Percentiles rank a stretch among this genome's conserved stretches.
Evolutionary conservation across 1,140 invertebrate genomes (phyloP).

Genomic region (Meloidogyne chitwoodi): DNA sequence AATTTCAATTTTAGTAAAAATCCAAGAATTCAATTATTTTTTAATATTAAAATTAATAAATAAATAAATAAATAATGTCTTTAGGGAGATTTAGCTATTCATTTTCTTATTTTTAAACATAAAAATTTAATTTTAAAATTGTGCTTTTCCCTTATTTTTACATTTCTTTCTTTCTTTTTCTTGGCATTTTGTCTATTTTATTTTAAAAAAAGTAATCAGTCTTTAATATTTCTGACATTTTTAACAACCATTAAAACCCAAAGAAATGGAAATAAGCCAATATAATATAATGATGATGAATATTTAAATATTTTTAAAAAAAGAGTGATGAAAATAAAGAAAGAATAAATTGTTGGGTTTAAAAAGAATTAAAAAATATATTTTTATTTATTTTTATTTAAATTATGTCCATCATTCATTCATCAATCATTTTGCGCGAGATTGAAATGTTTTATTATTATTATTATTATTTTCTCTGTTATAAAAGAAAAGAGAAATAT

Average conservation of each 20-base stretch:
- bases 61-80: not conserved
- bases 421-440: not conserved
- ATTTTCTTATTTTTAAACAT: constrained; percentile 1
- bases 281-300: not conserved
- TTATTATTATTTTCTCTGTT: not conserved
- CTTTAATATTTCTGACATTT: not conserved
- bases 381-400: not conserved
- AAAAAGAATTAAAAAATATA: not conserved
- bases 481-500: no score
- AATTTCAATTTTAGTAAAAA: no score
- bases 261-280: not conserved
- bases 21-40: no score
- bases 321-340: not conserved
- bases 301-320: not conserved
- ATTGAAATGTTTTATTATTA: not conserved
- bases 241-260: not conserved
- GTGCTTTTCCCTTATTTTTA: no score
- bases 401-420: not conserved
- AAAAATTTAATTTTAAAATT: no score
- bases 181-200: not conserved
- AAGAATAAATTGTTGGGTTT: not conserved
- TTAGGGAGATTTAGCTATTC: not conserved
- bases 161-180: not conserved
- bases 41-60: not conserved
- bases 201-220: not conserved